Evolutionary conservation across 1,140 invertebrate genomes (phyloP), one percentile per base, ranked within the genome.

Genomic region (Drosophila cardini): DNA sequence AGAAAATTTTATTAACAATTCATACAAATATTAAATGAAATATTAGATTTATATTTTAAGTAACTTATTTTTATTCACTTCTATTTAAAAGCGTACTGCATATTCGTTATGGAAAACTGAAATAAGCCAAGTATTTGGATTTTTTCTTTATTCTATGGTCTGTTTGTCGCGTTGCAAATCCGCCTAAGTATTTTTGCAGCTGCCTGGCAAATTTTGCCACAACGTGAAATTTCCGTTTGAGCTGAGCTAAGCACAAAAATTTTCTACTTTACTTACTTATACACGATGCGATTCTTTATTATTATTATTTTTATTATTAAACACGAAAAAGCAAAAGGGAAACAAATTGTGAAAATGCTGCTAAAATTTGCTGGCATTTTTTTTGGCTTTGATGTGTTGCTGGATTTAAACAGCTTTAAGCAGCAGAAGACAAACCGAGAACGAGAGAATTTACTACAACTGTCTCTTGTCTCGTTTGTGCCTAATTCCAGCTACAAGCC

Each of bases 201-300:
- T 76, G 53, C 36, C 65, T 78, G 71, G 60, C 68, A 72, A 72
- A 76, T 71, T 63, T 65, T 78, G 65, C 74, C 82, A 77, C 83
- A 78, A 78, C 83, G 75, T 78, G 58, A 62, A 84, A 72, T 89
- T 89, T 89, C 84, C 84, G 85, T 89, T 89, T 90, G 70, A 80
- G 84, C 84, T 89, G 84, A 89, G 80, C 84, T 89, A 89, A 89
- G 84, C 84, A 80, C 63, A 89, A 89, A 83, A 89, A 89, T 79
- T 89, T 80, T 89, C 76, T 69, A 87, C 84, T 89, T 83, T 80
- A 74, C 81, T 84, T 80, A 84, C 78, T 65, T 56, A 69, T 68
- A 72, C 50, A 45, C 74, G 71, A 67, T 57, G 76, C 83, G 72
- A 69, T 77, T 73, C 68, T 87, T 78, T 87, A 83, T 87, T 89